Evolutionary conservation across 2,113 vertebrate species (phyloP), one percentile per base, ranked within the genome.

Genomic region (Saguinus imperator): DNA sequence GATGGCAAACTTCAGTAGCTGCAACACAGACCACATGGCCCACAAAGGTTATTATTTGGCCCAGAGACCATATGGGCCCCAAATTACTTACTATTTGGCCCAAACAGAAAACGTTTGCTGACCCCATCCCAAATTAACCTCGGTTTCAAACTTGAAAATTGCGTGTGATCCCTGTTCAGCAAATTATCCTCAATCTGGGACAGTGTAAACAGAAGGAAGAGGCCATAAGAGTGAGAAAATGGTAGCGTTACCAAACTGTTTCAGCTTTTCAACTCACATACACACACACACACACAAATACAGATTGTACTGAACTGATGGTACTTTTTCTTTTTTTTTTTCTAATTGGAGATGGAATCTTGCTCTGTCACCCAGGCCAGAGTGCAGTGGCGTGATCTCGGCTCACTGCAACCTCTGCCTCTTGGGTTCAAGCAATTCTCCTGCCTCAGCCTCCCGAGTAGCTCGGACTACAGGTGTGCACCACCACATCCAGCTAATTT

Each of bases 141-240:
- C n/a, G 61, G 17, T 79, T 89, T 96, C 76, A 83, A 93, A 27
- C n/a, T 89, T 35, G 94, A 81, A 48, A 85, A 73, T 32, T 70
- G 6, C 50, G 8, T 86, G 29, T 85, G 50, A 77, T 80, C 21
- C 61, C 45, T 70, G n/a, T 72, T 93, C 50, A 90, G 58, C 17
- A 86, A 92, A 94, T 52, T 52, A 57, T 37, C 40, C 48, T 76
- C 57, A 58, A 83, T 25, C 58, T 79, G 23, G 70, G 66, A 25
- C n/a, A 45, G 8, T 32, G 37, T 32, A 90, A 87, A 76, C 40
- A 61, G 73, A 84, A 94, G 89, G 81, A 81, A 84, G 88, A 66
- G 13, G 40, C 21, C 79, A 58, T 2, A 1, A 85, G 20, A 55
- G 12, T 85, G 48, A 64, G 18, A 80, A 95, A 92, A 89, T 32